Percentiles rank a stretch among this genome's conserved stretches.
These are phyloP conservation scores for Planococcus citri DNA, from an alignment of 1,140 invertebrate species.

Conservation along the genomic window DNA sequence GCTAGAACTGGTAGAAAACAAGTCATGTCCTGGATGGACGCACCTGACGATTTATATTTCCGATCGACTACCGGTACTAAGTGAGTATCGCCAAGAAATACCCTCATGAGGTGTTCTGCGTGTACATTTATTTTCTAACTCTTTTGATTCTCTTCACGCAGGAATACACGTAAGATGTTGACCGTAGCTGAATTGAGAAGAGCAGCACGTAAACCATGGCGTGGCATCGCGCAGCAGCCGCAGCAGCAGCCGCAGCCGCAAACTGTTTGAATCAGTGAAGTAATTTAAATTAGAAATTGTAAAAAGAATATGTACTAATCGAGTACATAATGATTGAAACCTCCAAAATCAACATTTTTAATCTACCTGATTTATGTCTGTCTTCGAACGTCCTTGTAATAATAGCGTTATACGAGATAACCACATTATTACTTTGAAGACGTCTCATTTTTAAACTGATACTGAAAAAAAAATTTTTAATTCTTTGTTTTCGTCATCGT, in stretches of 20 bases:
- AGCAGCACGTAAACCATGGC: constrained; percentile 83
- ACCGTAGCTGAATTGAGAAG: constrained; percentile 67
- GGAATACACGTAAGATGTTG: constrained; percentile 68
- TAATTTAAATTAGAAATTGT: neutral
- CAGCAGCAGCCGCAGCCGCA: constrained; percentile 17
- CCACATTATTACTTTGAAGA: neutral
- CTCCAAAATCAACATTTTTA: too few species aligned
- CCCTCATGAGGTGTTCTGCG: constrained; percentile 8
- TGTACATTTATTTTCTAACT: constrained; percentile 14
- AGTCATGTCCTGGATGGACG: constrained; percentile 95
- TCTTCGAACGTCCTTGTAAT: neutral
- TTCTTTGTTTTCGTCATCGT: neutral
- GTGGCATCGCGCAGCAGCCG: constrained; percentile 34
- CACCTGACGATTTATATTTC: constrained; percentile 93
- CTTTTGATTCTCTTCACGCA: too few species aligned
- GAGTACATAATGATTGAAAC: too few species aligned
- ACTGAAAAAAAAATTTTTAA: constrained; percentile 15
- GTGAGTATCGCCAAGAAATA: constrained; percentile 41
- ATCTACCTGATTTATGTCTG: neutral
- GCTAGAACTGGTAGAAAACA: constrained; percentile 57
- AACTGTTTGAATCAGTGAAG: neutral
- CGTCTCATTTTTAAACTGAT: neutral
- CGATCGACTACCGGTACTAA: constrained; percentile 77
- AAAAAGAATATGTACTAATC: neutral
- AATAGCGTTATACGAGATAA: neutral